These are phyloP conservation scores for Aphaenogaster rudis DNA, from an alignment of 1,140 invertebrate genomes.

Conservation along the genomic window DNA sequence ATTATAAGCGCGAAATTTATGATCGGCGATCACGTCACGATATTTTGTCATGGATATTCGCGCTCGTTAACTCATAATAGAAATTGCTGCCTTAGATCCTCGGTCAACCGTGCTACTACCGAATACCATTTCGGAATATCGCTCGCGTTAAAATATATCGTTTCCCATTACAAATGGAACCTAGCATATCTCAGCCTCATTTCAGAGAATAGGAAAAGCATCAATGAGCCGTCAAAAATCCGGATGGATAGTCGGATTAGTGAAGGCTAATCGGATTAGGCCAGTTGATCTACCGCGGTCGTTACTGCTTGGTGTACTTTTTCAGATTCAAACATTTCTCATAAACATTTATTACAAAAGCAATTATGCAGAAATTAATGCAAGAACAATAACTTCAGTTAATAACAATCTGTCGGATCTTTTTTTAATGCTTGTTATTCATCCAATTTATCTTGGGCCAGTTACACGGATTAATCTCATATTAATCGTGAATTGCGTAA, in stretches of 20 bases:
- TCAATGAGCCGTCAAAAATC: conserved; percentile 44
- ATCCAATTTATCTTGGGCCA: neutral
- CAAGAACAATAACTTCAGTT: neutral
- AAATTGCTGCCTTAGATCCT: conserved; percentile 70
- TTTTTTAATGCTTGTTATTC: neutral
- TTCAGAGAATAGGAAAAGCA: neutral
- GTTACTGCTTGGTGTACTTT: neutral
- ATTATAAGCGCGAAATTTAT: conserved; percentile 62
- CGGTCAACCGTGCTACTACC: conserved; percentile 63
- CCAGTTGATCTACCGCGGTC: conserved; percentile 21
- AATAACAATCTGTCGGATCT: neutral
- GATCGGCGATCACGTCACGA: conserved; percentile 68
- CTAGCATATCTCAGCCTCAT: neutral
- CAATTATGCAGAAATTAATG: neutral
- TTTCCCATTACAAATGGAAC: conserved; percentile 29
- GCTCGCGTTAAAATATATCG: too few relatives aligned
- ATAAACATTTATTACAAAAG: conserved; percentile 1
- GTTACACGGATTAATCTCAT: neutral
- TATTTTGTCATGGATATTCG: conserved; percentile 58
- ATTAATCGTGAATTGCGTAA: conserved; percentile 13
- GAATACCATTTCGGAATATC: conserved; percentile 32
- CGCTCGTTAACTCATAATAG: conserved; percentile 68
- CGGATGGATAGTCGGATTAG: conserved; percentile 39
- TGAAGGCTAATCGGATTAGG: conserved; percentile 41
- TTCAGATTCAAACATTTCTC: neutral